Conservation (phyloP, 2,113 vertebrate genomes). For the Sardina pilchardus region DNA sequence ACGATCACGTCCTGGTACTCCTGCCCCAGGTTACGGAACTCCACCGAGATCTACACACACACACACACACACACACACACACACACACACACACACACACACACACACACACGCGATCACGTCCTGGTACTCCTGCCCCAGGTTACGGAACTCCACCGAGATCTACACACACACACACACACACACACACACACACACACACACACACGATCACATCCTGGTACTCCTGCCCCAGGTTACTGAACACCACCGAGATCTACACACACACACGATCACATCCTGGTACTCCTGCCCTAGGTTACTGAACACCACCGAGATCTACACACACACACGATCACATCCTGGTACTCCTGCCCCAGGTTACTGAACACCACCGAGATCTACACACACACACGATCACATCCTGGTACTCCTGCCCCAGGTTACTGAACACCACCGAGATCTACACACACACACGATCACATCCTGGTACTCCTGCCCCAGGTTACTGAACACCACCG, state of each 20-base stretch:
- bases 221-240: slow-evolving; percentile 87
- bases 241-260: slow-evolving; percentile 94
- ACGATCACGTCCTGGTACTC: neutral
- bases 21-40: too few species aligned
- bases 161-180: too few species aligned
- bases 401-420: slow-evolving; percentile 84
- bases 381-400: slow-evolving; percentile 81
- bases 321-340: slow-evolving; percentile 75
- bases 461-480: slow-evolving; percentile 85
- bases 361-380: slow-evolving; percentile 95
- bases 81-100: neutral
- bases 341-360: slow-evolving; percentile 84
- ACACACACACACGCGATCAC: neutral
- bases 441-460: slow-evolving; percentile 82
- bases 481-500: slow-evolving; percentile 90
- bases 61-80: too few species aligned
- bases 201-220: slow-evolving; percentile 78
- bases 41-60: too few species aligned
- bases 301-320: slow-evolving; percentile 96
- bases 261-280: slow-evolving; percentile 77
- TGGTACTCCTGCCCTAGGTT: slow-evolving; percentile 86
- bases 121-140: too few species aligned
- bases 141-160: too few species aligned
- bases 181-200: neutral
- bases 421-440: slow-evolving; percentile 90